Base-by-base conservation (phyloP, 2,888 invertebrate species). In the Aspidapion aeneum region DNA sequence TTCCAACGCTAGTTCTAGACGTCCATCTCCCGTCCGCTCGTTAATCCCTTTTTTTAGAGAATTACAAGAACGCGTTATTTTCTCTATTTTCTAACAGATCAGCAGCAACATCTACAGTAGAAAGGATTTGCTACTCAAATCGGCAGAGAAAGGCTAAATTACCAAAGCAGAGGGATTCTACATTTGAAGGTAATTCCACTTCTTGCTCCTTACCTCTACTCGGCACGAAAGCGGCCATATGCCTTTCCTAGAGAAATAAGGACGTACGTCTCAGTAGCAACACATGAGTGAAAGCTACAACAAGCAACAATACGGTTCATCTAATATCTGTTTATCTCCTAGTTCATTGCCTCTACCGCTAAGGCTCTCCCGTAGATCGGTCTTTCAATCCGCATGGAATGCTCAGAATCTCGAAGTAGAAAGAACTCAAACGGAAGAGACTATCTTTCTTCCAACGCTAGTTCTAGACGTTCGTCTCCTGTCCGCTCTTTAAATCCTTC, bases 101-200 rank as follows among this genome's bases (percentile, higher is more conserved):
- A n/a, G n/a, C n/a, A n/a, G n/a, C n/a, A n/a, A n/a, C n/a, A n/a
- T n/a, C n/a, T n/a, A n/a, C n/a, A n/a, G n/a, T n/a, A n/a, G n/a
- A n/a, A n/a, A 86, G 88, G 87, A 85, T 86, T 89, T 87, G 82
- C 88, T 87, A 85, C 88, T 87, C 84, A 87, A 86, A 84, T 88
- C 86, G 82, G 86, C 83, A 86, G 85, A 82, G 88, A 87, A 87
- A 88, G 85, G 86, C 87, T 85, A 87, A 87, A 87, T 83, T 88
- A 84, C 83, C 88, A 87, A 85, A 88, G 82, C 85, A 60, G 16
- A 12, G 65, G 49, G 63, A 65, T 49, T 63, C 62, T 16, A 62
- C 66, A 1, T 67, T 60, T 21, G 60, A 64, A 9, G 58, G 54
- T 49, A 55, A 63, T 20, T 48, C 61, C 1, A 58, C 67, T 74